phyloP scores from a whole-genome alignment of 2,113 vertebrate species.

The Acinonyx jubatus region DNA sequence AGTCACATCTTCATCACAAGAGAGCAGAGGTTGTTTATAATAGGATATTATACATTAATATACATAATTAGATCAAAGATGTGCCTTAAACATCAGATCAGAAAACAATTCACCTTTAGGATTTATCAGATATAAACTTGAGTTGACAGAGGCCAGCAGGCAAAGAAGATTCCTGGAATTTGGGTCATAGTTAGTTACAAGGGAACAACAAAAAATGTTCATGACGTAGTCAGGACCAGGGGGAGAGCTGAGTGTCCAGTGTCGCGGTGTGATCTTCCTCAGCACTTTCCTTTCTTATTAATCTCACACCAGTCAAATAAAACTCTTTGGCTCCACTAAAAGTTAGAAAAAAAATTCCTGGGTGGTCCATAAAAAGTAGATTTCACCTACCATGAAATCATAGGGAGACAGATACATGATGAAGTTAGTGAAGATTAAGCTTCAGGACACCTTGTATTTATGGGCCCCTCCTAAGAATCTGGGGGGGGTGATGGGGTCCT shows the following conservation, averaged over 20 bases:
- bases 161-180: not conserved
- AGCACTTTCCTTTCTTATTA: not conserved
- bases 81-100: not conserved
- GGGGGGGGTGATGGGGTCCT: no score
- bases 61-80: not conserved
- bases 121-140: not conserved
- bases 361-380: no score
- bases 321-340: not conserved
- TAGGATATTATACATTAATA: not conserved
- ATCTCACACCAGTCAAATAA: not conserved
- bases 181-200: not conserved
- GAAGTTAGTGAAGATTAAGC: not conserved
- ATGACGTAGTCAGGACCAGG: not conserved
- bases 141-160: not conserved
- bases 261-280: not conserved
- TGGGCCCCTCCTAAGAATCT: not conserved
- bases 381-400: not conserved
- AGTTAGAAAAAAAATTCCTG: not conserved
- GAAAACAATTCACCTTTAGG: not conserved
- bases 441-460: not conserved
- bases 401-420: not conserved
- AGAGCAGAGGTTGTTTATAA: not conserved
- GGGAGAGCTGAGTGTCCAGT: not conserved
- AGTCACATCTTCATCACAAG: not conserved
- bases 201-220: not conserved